Base-by-base conservation (phyloP, 2,888 invertebrate genomes). In the Andrena trimmerana region DNA sequence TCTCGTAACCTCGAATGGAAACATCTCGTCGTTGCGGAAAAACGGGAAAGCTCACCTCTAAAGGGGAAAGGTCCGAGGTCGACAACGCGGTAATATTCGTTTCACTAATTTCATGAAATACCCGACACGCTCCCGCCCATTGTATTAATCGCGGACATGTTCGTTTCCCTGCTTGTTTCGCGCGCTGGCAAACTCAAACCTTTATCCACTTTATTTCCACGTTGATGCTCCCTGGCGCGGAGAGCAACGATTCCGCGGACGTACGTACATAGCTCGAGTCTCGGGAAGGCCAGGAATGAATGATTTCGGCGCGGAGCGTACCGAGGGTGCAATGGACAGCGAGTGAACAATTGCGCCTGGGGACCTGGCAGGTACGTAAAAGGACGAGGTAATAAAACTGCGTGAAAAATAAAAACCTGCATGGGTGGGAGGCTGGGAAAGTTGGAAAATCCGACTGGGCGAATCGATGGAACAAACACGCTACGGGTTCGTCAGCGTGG, bases 141-240 rank as follows among this genome's bases (percentile, higher is more conserved):
- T 42, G 16, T 42, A 42, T 16, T 5, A 42, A 42, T 42, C 42
- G 16, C 42, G 42, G 16, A 16, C 42, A 42, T 5, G 42, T 16
- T 69, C 57, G 33, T 50, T 60, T 27, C n/a, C 27, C 20, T 42
- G 62, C 29, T 60, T 59, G 57, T 65, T 66, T 59, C 16, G 33
- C 59, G 20, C 66, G 48, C 20, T 6, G 29, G 29, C 31, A 48
- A 68, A 70, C 81, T 82, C 74, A 66, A 66, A 33, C 7, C 66
- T 69, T 68, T 50, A 29, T 24, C 27, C 50, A 13, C 24, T 68
- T 68, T 59, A 66, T 65, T 24, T 42, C 42, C 68, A 65, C 68
- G 54, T 59, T 65, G 50, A 68, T 65, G 57, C 70, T 8, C n/a
- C 31, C n/a, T 16, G 16, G 50, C 50, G 27, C 31, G 10, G 42